Conservation (phyloP, 2,797 vertebrate genomes). For the Austrolebias charrua region DNA sequence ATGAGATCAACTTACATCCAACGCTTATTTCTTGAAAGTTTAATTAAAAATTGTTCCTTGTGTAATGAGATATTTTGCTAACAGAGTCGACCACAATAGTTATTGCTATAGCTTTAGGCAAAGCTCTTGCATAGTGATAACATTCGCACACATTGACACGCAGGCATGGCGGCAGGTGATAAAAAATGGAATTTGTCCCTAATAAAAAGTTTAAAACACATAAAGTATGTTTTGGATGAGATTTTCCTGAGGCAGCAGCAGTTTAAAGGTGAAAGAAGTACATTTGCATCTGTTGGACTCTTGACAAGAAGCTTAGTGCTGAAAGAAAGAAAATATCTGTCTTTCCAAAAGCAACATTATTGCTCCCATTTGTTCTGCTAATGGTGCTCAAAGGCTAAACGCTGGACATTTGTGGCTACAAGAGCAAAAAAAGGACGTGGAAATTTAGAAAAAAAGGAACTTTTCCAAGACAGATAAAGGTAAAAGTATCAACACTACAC, state of each 20-base stretch:
- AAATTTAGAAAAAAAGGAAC: constrained; percentile 36
- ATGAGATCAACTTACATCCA: too few relatives aligned
- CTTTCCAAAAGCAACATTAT: constrained; percentile 63
- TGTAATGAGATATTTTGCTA: too few relatives aligned
- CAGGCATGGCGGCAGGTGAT: too few relatives aligned
- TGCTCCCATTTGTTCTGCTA: constrained; percentile 62
- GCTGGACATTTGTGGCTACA: constrained; percentile 29
- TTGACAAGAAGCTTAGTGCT: constrained; percentile 26
- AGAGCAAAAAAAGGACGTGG: constrained; percentile 48
- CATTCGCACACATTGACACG: too few relatives aligned
- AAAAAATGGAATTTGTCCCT: too few relatives aligned
- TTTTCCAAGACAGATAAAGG: constrained; percentile 52
- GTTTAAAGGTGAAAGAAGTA: constrained; percentile 27
- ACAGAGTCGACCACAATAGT: too few relatives aligned
- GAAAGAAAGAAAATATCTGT: constrained; percentile 51
- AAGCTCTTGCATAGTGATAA: too few relatives aligned
- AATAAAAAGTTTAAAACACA: background rate
- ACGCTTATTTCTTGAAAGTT: too few relatives aligned
- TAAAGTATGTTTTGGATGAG: constrained; percentile 18
- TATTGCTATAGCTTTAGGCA: too few relatives aligned
- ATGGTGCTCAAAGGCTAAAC: constrained; percentile 52
- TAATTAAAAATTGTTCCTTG: too few relatives aligned
- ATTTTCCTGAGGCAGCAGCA: constrained; percentile 23
- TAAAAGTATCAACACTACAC: constrained; percentile 35
- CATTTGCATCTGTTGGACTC: constrained; percentile 74